A percentile compares a stretch with the other conserved stretches of the same genome.
Conservation (phyloP, 2,113 vertebrate species). For the Gymnocephalus cernua region DNA sequence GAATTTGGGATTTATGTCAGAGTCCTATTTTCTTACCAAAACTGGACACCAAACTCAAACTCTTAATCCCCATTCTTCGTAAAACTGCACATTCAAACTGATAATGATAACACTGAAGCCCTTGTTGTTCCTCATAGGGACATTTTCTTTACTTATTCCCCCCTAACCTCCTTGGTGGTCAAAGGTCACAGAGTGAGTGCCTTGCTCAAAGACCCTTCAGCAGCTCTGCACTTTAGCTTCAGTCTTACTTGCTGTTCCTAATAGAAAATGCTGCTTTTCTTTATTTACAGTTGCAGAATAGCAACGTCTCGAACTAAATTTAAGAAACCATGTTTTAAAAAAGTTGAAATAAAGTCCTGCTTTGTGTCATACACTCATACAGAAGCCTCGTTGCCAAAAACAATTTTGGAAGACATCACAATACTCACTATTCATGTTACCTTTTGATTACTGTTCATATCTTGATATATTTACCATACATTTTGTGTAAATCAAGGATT, state of each 20-base stretch:
- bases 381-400: neutral
- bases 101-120: neutral
- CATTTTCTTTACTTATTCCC: neutral
- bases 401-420: neutral
- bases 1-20: neutral
- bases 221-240: neutral
- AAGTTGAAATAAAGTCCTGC: neutral
- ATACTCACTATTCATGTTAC: neutral
- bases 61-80: too few species aligned
- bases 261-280: neutral
- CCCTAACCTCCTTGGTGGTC: neutral
- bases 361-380: neutral
- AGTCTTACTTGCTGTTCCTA: neutral
- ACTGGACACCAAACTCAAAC: neutral
- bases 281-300: conserved; percentile 1
- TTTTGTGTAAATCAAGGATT: neutral
- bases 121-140: neutral
- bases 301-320: conserved; percentile 25
- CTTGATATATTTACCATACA: neutral
- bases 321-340: neutral
- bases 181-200: neutral
- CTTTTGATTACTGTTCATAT: neutral
- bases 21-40: neutral
- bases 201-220: neutral
- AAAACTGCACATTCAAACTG: neutral